Percentiles rank a stretch among this genome's conserved stretches.
Evolutionary conservation across 2,113 vertebrate genomes (phyloP).

Genomic region (Xenus cinereus): DNA sequence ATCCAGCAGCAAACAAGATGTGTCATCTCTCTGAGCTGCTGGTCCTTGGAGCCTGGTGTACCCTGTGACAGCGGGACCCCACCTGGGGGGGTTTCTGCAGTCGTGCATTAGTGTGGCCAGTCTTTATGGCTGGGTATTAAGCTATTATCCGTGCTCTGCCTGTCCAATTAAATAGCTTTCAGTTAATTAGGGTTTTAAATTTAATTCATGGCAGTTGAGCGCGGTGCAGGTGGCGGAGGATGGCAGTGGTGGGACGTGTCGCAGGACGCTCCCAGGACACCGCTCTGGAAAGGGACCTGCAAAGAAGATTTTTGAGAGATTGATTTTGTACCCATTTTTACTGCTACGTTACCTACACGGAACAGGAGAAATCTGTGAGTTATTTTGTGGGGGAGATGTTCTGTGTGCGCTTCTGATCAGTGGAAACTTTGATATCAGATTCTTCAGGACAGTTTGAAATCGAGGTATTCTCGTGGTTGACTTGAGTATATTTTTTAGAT

Average conservation of each 20-base stretch:
- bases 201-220: not conserved
- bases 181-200: not conserved
- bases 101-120: rapidly evolving
- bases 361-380: not conserved
- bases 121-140: rapidly evolving
- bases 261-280: too few relatives aligned
- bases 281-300: too few relatives aligned
- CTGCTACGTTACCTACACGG: not conserved
- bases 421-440: not conserved
- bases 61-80: not conserved
- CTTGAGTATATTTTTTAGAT: not conserved
- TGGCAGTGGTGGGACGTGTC: not conserved
- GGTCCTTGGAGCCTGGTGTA: rapidly evolving
- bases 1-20: not conserved
- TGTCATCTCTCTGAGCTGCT: rapidly evolving
- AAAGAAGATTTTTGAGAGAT: too few relatives aligned
- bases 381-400: not conserved
- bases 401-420: not conserved
- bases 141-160: rapidly evolving
- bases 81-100: too few relatives aligned
- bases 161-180: not conserved
- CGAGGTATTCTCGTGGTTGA: not conserved
- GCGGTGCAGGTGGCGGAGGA: not conserved
- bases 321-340: not conserved
- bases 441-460: not conserved